Conservation (phyloP, 1,140 invertebrate genomes). For the Hylyphantes graminicola region DNA sequence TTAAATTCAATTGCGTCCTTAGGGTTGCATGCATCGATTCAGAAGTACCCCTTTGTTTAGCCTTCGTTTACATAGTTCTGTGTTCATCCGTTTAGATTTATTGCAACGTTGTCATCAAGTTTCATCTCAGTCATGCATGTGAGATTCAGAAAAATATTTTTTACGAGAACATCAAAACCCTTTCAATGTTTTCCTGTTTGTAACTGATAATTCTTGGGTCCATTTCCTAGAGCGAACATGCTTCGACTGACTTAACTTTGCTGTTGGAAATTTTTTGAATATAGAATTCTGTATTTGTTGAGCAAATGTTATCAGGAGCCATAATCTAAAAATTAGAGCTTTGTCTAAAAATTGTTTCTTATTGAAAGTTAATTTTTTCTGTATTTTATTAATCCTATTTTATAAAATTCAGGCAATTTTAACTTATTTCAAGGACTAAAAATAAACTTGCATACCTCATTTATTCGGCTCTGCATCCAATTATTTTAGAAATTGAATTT, state of each 20-base stretch:
- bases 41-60: slow-evolving; percentile 25
- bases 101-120: slow-evolving; percentile 35
- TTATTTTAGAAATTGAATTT: too few relatives aligned
- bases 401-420: too few relatives aligned
- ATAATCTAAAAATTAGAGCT: slow-evolving; percentile 32
- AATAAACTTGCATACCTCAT: too few relatives aligned
- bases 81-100: slow-evolving; percentile 56
- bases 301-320: slow-evolving; percentile 15
- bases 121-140: slow-evolving; percentile 48
- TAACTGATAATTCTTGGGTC: slow-evolving; percentile 32
- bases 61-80: slow-evolving; percentile 51
- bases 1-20: slow-evolving; percentile 49
- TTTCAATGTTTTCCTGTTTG: slow-evolving; percentile 41
- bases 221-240: slow-evolving; percentile 11
- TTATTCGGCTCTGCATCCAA: too few relatives aligned
- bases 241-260: slow-evolving; percentile 23
- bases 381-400: too few relatives aligned
- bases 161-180: slow-evolving; percentile 45
- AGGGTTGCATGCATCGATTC: slow-evolving; percentile 51
- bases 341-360: slow-evolving; percentile 9
- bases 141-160: slow-evolving; percentile 41
- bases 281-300: slow-evolving; percentile 34
- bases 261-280: slow-evolving; percentile 18
- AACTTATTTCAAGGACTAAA: too few relatives aligned
- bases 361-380: background rate